phyloP scores from a whole-genome alignment of 1,140 invertebrate genomes.

The Polyergus mexicanus region DNA sequence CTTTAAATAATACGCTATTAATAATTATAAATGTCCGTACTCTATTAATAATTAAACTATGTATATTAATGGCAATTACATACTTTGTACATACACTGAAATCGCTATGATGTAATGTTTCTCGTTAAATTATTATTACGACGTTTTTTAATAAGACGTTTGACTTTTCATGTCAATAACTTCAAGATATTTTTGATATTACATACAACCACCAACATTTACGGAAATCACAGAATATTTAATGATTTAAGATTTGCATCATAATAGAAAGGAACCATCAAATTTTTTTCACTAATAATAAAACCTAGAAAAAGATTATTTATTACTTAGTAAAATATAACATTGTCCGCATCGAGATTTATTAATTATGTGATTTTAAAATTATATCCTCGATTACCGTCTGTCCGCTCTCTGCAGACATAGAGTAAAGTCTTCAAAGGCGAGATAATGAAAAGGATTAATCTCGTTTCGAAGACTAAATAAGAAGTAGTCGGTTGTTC shows the following conservation, averaged over 20 bases:
- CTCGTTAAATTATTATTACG: slow-evolving; percentile 11
- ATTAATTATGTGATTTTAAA: slow-evolving; percentile 26
- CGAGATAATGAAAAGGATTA: slow-evolving; percentile 35
- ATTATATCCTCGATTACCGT: slow-evolving; percentile 7
- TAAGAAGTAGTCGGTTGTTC: not conserved
- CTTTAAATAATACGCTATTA: not conserved
- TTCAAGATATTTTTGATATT: not conserved
- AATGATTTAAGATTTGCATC: not conserved
- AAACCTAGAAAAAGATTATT: not conserved
- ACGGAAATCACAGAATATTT: not conserved
- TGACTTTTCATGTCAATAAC: slow-evolving; percentile 5
- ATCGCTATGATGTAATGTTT: not conserved
- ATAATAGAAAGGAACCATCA: not conserved
- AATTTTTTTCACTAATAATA: not conserved
- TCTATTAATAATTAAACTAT: not conserved
- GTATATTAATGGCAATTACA: not conserved
- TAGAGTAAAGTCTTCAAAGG: slow-evolving; percentile 20
- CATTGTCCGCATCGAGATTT: not conserved
- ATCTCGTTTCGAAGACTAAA: slow-evolving; percentile 38
- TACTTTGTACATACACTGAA: not conserved
- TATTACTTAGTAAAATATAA: not conserved
- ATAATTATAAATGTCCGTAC: not conserved
- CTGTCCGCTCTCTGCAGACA: not conserved
- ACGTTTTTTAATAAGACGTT: not conserved
- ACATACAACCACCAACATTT: not conserved